Evolutionary conservation across 2,888 invertebrate species (phyloP).

Genomic region (Zaprionus bogoriensis): DNA sequence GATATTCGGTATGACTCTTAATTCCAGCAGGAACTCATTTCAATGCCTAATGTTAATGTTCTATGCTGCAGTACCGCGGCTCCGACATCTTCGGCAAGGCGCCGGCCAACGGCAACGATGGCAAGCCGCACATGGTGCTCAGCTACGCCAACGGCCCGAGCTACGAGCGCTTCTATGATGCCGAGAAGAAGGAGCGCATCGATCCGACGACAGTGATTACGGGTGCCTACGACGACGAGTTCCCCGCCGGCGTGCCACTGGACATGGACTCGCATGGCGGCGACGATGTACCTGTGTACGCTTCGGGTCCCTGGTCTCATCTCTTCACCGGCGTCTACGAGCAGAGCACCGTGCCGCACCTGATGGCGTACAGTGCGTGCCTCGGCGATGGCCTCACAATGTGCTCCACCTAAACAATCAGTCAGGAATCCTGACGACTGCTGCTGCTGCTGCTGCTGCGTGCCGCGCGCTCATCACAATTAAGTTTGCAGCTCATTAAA

Average conservation of each 20-base stretch:
- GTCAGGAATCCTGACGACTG: too few relatives aligned
- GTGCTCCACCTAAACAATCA: slow-evolving; percentile 33
- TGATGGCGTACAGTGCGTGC: slow-evolving; percentile 89
- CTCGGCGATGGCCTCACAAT: slow-evolving; percentile 85
- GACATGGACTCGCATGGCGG: slow-evolving; percentile 88
- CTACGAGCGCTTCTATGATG: slow-evolving; percentile 82
- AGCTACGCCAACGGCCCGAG: slow-evolving; percentile 91
- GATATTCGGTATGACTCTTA: slow-evolving; percentile 85
- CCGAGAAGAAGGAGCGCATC: slow-evolving; percentile 56
- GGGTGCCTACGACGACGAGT: slow-evolving; percentile 77
- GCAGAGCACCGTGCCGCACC: slow-evolving; percentile 90
- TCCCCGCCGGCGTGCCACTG: slow-evolving; percentile 85
- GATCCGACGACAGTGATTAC: slow-evolving; percentile 72
- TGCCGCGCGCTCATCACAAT: slow-evolving; percentile 55
- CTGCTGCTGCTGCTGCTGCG: too few relatives aligned
- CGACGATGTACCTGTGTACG: slow-evolving; percentile 91
- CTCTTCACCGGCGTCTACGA: slow-evolving; percentile 91
- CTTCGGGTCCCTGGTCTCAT: slow-evolving; percentile 90
- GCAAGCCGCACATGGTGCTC: slow-evolving; percentile 87
- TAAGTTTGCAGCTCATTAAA: slow-evolving; percentile 68
- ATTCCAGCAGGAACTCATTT: neutral
- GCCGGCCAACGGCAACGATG: slow-evolving; percentile 82
- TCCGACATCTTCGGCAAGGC: slow-evolving; percentile 73
- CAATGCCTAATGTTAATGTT: too few relatives aligned
- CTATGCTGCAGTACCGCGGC: slow-evolving; percentile 64